A percentile compares a stretch with the other conserved stretches of the same genome.
Conservation (phyloP, 2,113 vertebrate genomes). For the Vicugna pacos region DNA sequence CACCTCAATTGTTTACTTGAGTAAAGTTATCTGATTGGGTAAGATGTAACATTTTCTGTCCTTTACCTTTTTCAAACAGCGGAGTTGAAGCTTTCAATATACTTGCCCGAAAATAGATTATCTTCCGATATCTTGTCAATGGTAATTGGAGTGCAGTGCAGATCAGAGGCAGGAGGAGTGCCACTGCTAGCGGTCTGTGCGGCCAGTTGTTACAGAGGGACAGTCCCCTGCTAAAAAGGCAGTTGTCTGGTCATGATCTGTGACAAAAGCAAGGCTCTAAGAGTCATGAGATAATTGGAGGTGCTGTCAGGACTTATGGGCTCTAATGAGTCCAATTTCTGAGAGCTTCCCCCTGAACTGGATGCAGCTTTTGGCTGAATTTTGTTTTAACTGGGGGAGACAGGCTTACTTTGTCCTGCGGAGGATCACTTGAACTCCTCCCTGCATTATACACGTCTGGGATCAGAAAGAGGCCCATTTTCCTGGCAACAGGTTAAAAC, state of each 20-base stretch:
- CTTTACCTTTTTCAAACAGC: not conserved
- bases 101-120: not conserved
- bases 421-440: not conserved
- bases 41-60: not conserved
- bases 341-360: not conserved
- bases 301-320: not conserved
- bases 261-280: conserved; percentile 38
- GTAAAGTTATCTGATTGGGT: not conserved
- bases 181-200: conserved; percentile 36
- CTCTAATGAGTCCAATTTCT: conserved; percentile 50
- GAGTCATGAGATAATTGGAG: conserved; percentile 36
- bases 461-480: not conserved
- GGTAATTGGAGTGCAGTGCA: conserved; percentile 47
- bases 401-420: not conserved
- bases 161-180: not conserved
- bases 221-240: not conserved
- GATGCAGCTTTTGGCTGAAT: not conserved
- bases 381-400: conserved; percentile 12
- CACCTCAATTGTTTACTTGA: not conserved
- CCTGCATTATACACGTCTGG: not conserved
- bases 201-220: not conserved
- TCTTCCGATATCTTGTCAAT: conserved; percentile 62
- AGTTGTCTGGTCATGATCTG: not conserved
- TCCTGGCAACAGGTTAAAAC: not conserved
- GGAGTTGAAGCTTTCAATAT: not conserved